These are phyloP conservation scores for Corydoras sp. DNA, from an alignment of 2,113 vertebrate species.

Conservation along the genomic window DNA sequence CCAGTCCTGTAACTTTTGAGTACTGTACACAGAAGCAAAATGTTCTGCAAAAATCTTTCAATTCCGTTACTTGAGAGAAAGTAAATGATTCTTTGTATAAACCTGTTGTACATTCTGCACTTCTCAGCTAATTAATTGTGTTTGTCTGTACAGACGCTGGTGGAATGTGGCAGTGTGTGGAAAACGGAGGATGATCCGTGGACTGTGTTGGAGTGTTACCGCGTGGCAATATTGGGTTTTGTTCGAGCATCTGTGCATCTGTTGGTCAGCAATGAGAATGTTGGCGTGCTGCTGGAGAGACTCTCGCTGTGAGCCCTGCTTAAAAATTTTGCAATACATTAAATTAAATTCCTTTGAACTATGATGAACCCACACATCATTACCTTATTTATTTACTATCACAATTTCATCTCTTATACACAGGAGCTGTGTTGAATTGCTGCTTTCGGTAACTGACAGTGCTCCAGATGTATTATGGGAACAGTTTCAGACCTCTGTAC, in stretches of 20 bases:
- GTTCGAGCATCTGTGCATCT: slow-evolving; percentile 79
- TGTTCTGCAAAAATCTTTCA: too few species aligned
- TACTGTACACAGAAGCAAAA: too few species aligned
- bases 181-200: slow-evolving; percentile 82
- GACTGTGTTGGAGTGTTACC: slow-evolving; percentile 84
- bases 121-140: background rate
- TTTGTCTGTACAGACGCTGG: slow-evolving; percentile 72
- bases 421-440: slow-evolving; percentile 92
- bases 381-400: too few species aligned
- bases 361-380: too few species aligned
- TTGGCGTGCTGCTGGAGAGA: slow-evolving; percentile 84
- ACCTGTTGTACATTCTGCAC: too few species aligned
- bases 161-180: slow-evolving; percentile 87
- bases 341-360: too few species aligned
- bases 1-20: too few species aligned
- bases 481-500: slow-evolving; percentile 78
- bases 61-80: too few species aligned
- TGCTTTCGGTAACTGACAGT: slow-evolving; percentile 80
- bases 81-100: too few species aligned
- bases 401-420: background rate
- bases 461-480: slow-evolving; percentile 80
- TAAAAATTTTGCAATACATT: background rate
- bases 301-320: slow-evolving; percentile 82
- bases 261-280: slow-evolving; percentile 84
- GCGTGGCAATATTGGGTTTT: slow-evolving; percentile 81